Base-by-base conservation (phyloP, 1,140 invertebrate species). In the Subanguina moxae region DNA sequence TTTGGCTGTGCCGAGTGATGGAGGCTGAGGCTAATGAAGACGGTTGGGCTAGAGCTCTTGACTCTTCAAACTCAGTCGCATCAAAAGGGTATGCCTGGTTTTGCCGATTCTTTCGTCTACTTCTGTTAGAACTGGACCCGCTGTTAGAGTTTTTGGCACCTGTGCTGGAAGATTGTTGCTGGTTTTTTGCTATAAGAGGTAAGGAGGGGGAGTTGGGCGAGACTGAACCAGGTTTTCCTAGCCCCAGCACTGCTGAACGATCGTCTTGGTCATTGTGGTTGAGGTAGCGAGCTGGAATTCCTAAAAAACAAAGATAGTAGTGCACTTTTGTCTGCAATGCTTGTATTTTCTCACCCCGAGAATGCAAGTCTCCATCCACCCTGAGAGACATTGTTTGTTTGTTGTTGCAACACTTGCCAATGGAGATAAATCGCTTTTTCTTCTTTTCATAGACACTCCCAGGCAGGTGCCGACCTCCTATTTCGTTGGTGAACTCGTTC, bases 331-430 rank as follows among this genome's bases (percentile, higher is more conserved):
- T 7, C 48, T 52, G 23, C 3, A 7, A 52, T 52, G 32, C 27
- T 13, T 3, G 25, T 17, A 58, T 27, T 64, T 32, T 1, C 64
- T 43, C 65, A 67, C 65, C 68, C 45, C 56, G 3, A 8, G n/a
- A 19, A 52, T 52, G 23, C 48, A 52, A 7, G 15, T 52, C 48
- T 15, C n/a, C n/a, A 52, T 52, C 48, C 3, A 25, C 48, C 23
- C 48, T 52, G n/a, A 52, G 48, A 7, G 48, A 52, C 48, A 52
- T 52, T 38, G 32, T 11, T 52, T 19, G 48, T 48, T 43, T 73
- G n/a, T 72, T 71, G 19, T 74, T 57, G 57, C 73, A 75, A 46
- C 73, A 75, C 68, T 75, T 74, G 21, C 66, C 42, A 59, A 74
- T 75, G 23, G 67, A 46, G 48, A 57, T 57, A 28, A 46, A 62